Evolutionary conservation across 2,113 vertebrate species (phyloP).

Genomic region (Haplotaxodon microlepis): DNA sequence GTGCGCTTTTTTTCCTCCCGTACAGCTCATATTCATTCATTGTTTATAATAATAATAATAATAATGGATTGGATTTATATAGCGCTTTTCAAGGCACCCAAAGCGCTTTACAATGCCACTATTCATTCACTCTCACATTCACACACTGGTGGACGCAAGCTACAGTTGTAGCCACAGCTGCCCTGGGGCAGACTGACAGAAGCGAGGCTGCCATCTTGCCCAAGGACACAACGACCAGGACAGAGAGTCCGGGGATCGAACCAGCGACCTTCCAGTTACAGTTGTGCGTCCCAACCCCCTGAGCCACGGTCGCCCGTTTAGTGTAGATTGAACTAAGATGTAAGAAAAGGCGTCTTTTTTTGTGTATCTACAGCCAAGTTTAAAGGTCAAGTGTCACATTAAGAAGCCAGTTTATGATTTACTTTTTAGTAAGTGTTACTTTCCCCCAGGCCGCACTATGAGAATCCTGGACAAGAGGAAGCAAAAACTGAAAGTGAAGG

Average conservation of each 20-base stretch:
- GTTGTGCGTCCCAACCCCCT: fast-evolving
- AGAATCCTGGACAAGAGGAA: not conserved
- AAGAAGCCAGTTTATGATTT: not conserved
- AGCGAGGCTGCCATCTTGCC: not conserved
- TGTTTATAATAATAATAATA: not conserved
- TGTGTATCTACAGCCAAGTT: not conserved
- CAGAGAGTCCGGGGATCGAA: fast-evolving
- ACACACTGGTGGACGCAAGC: not conserved
- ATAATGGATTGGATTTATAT: not conserved
- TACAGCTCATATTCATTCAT: not conserved
- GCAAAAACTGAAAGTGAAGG: not conserved
- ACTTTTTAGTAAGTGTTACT: not conserved
- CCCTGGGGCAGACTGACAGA: too few species aligned
- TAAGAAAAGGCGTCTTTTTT: fast-evolving
- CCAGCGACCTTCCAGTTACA: not conserved
- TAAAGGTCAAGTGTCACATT: not conserved
- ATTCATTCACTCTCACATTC: fast-evolving
- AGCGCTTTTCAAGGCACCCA: not conserved
- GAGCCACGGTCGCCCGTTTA: fast-evolving
- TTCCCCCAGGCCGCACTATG: not conserved
- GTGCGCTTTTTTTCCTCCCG: fast-evolving
- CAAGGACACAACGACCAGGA: not conserved
- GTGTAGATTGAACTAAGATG: not conserved
- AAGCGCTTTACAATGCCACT: fast-evolving
- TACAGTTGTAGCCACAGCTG: too few species aligned